Percentiles rank a stretch among this genome's conserved stretches.
Conservation (phyloP, 2,888 invertebrate species). For the Catocala fraxini region DNA sequence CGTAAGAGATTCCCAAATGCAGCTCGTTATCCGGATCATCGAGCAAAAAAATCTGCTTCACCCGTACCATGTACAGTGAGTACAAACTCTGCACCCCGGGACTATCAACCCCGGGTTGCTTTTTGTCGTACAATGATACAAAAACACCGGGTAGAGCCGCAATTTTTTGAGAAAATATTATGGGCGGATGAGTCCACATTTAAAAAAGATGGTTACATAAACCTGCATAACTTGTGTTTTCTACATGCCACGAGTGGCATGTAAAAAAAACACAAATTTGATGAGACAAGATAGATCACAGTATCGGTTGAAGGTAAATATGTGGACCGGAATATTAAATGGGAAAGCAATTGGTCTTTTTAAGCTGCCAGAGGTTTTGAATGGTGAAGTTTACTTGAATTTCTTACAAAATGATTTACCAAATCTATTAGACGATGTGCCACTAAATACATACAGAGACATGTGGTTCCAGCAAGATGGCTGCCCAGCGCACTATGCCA, state of each 20-base stretch:
- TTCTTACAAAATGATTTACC: slow-evolving; percentile 2
- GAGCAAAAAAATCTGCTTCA: background rate
- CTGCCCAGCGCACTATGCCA: too few relatives aligned
- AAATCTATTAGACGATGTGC: slow-evolving; percentile 1
- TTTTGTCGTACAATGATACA: slow-evolving; percentile 6
- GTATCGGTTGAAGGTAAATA: slow-evolving; percentile 43
- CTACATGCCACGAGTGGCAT: slow-evolving; percentile 33
- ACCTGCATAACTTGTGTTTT: slow-evolving; percentile 40
- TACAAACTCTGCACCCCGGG: background rate
- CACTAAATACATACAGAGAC: too few relatives aligned
- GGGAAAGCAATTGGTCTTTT: slow-evolving; percentile 41
- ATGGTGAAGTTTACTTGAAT: background rate
- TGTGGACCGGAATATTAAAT: slow-evolving; percentile 41
- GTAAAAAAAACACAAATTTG: slow-evolving; percentile 34
- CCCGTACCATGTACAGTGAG: slow-evolving; percentile 6
- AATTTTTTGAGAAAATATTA: slow-evolving; percentile 9
- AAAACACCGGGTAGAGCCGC: background rate
- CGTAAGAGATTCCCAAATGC: slow-evolving; percentile 5
- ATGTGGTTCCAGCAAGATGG: too few relatives aligned
- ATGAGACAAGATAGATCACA: slow-evolving; percentile 41
- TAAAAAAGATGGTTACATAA: slow-evolving; percentile 18
- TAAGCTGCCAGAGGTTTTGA: slow-evolving; percentile 20
- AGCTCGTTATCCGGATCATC: slow-evolving; percentile 1
- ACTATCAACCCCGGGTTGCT: background rate
- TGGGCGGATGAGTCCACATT: slow-evolving; percentile 7